Base-by-base conservation (phyloP, 2,113 vertebrate species). In the Patagioenas fasciata region DNA sequence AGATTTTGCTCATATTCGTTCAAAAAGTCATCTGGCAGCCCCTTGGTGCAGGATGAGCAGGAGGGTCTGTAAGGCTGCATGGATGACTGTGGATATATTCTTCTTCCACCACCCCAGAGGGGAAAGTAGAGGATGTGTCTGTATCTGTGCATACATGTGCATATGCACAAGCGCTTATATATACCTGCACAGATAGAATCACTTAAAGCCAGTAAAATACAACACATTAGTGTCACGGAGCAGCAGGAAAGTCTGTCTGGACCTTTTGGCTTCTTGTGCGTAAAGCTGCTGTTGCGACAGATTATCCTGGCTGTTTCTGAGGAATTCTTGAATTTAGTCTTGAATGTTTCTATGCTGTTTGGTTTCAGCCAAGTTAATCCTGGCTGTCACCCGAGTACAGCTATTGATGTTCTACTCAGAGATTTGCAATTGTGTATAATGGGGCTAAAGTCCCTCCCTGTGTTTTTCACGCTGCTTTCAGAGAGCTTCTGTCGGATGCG, bases 321-420 rank as follows among this genome's bases (percentile, higher is more conserved):
- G 86, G 50, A 57, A 67, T 48, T 54, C 56, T 72, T 61, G 57
- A 91, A 81, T 91, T 89, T 26, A 58, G 69, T 44, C 32, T 67
- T 95, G 47, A 23, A 28, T 50, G 20, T 85, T 95, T 80, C 77
- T 79, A 2, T 48, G 17, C 48, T 57, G 40, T 75, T 93, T 95
- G 54, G n/a, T 85, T 93, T 85, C 85, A 85, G 74, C 42, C 32
- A 47, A 80, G 34, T 67, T 96, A 95, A 92, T 92, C 91, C 84
- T 72, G 77, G 23, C 44, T 85, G 73, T 79, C 91, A 87, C 42
- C 93, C 34, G 70, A 66, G 61, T 38, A 32, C 21, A 10, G 67
- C 93, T 90, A 86, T 92, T 86, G 64, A 84, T 85, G 61, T 62
- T 89, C 70, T 72, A 24, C 91, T 69, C 47, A 53, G 82, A 94